Percentiles rank a stretch among this genome's conserved stretches.
These are phyloP conservation scores for Thysanoteuthis rhombus DNA, from an alignment of 2,888 invertebrate species.

Conservation along the genomic window DNA sequence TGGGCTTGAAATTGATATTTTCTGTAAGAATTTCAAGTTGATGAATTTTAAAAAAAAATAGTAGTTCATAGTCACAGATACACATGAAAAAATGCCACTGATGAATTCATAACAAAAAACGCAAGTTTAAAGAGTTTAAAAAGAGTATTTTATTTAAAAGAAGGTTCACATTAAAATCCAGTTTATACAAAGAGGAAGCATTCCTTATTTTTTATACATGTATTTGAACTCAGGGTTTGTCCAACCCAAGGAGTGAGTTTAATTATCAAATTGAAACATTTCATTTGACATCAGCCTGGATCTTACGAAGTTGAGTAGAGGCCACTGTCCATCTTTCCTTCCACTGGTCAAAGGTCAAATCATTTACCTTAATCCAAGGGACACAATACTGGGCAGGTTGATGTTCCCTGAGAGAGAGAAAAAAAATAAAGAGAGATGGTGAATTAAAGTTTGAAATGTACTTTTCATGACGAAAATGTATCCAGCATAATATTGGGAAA, in stretches of 20 bases:
- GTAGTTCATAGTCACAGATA: too few relatives aligned
- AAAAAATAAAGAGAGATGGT: neutral
- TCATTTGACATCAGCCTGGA: conserved; percentile 30
- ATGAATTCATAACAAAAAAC: too few relatives aligned
- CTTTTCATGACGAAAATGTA: too few relatives aligned
- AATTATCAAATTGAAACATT: neutral
- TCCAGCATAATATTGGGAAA: too few relatives aligned
- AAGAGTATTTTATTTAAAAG: neutral
- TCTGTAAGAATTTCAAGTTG: too few relatives aligned
- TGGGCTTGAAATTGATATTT: too few relatives aligned
- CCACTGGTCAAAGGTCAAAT: conserved; percentile 56
- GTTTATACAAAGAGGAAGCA: neutral
- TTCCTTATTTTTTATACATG: neutral
- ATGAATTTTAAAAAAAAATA: too few relatives aligned
- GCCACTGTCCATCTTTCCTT: conserved; percentile 56
- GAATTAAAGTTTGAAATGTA: too few relatives aligned
- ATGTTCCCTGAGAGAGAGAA: conserved; percentile 54
- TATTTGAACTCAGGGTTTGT: too few relatives aligned
- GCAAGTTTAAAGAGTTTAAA: neutral
- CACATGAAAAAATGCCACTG: too few relatives aligned
- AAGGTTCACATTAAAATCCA: neutral
- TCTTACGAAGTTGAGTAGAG: conserved; percentile 53
- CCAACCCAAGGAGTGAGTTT: neutral
- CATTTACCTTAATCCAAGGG: conserved; percentile 57
- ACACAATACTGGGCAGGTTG: conserved; percentile 57